Evolutionary conservation across 2,797 vertebrate genomes (phyloP).

Genomic region (Acanthopagrus latus): DNA sequence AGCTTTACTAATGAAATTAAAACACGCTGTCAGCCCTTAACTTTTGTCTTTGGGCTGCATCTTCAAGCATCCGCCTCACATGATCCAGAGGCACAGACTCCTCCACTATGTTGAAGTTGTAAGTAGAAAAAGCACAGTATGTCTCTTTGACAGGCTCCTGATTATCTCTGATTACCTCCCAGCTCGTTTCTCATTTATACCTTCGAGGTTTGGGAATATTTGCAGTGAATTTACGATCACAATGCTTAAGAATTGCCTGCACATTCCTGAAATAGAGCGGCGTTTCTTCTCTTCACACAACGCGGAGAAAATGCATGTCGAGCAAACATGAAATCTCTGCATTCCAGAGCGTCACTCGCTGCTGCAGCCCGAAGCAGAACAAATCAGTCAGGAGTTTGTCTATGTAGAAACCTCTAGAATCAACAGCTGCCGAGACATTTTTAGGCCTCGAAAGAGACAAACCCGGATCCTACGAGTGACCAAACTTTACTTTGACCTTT

Average conservation of each 20-base stretch:
- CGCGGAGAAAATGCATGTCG: not conserved
- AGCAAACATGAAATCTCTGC: slow-evolving; percentile 32
- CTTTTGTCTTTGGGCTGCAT: not conserved
- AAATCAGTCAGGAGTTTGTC: slow-evolving; percentile 34
- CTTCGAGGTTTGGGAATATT: not conserved
- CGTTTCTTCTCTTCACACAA: not conserved
- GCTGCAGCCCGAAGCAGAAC: slow-evolving; percentile 36
- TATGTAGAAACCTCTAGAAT: slow-evolving; percentile 1
- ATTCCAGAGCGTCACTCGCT: slow-evolving; percentile 30
- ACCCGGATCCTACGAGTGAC: not conserved
- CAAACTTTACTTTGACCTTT: too few species aligned
- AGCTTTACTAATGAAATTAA: not conserved
- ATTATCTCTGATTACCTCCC: not conserved
- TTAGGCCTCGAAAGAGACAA: not conserved
- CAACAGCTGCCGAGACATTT: not conserved
- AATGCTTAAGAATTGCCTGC: not conserved
- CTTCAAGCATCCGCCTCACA: not conserved
- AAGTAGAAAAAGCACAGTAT: too few species aligned
- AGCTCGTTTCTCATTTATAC: not conserved
- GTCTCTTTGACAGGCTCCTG: not conserved
- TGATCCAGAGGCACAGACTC: not conserved
- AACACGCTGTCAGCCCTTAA: not conserved
- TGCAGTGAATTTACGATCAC: not conserved
- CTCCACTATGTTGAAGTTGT: not conserved
- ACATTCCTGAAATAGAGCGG: not conserved